Conservation (phyloP, 2,888 invertebrate species). For the Cistogaster globosa region DNA sequence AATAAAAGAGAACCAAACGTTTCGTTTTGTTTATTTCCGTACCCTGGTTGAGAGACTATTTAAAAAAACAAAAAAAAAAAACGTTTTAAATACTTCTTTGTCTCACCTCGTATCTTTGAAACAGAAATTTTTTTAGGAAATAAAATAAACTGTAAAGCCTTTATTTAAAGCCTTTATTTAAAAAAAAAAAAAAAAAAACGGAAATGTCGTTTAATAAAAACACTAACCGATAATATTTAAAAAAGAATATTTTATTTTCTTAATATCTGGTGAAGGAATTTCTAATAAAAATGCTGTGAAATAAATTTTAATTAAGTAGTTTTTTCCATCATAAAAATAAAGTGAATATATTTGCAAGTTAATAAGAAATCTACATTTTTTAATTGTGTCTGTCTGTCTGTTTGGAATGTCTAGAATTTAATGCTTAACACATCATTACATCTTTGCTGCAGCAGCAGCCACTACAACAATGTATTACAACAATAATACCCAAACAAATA, state of each 20-base stretch:
- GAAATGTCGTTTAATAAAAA: conserved; percentile 62
- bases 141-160: no score
- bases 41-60: no score
- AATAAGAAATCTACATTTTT: conserved; percentile 16
- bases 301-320: conserved; percentile 56
- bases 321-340: neutral
- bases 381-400: neutral
- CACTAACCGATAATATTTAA: conserved; percentile 9
- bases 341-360: conserved; percentile 56
- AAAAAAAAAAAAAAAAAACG: conserved; percentile 42
- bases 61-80: no score
- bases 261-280: conserved; percentile 44
- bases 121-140: no score
- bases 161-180: conserved; percentile 7
- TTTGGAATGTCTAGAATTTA: conserved; percentile 49
- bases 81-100: no score
- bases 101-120: no score
- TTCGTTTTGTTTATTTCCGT: no score
- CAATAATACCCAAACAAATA: conserved; percentile 56
- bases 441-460: conserved; percentile 4
- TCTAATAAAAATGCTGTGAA: conserved; percentile 60
- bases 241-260: conserved; percentile 6
- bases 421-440: conserved; percentile 52
- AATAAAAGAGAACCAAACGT: no score
- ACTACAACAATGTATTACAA: conserved; percentile 15